These are phyloP conservation scores for Crotalus viridis DNA, from an alignment of 2,113 vertebrate species.

Conservation along the genomic window DNA sequence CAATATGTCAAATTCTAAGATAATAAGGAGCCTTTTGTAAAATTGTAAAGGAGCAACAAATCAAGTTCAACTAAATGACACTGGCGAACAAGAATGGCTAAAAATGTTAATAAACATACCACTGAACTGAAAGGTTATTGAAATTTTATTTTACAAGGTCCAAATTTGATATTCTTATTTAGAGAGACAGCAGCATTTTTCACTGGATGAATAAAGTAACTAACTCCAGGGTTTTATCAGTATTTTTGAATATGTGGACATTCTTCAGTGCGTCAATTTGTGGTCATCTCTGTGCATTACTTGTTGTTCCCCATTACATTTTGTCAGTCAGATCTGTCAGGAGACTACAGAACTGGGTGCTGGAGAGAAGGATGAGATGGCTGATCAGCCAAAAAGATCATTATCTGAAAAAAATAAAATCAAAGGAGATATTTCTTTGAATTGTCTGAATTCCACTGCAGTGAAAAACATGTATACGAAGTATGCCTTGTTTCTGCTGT, in stretches of 20 bases:
- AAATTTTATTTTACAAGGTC: not conserved
- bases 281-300: not conserved
- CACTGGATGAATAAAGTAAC: not conserved
- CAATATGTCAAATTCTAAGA: slow-evolving; percentile 8
- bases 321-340: slow-evolving; percentile 20
- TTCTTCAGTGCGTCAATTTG: not conserved
- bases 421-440: slow-evolving; percentile 4
- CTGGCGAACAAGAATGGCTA: not conserved
- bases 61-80: not conserved
- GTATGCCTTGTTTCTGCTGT: not conserved
- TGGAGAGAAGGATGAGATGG: not conserved
- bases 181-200: not conserved
- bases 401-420: slow-evolving; percentile 7
- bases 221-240: not conserved
- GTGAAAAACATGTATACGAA: not conserved
- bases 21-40: slow-evolving; percentile 4
- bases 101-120: not conserved
- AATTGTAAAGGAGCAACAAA: not conserved
- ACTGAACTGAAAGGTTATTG: not conserved
- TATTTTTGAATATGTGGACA: not conserved
- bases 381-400: not conserved
- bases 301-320: slow-evolving; percentile 8
- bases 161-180: not conserved
- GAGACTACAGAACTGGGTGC: slow-evolving; percentile 38
- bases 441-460: not conserved